These are phyloP conservation scores for Enoplosus armatus DNA, from an alignment of 2,797 vertebrate genomes.

Conservation along the genomic window DNA sequence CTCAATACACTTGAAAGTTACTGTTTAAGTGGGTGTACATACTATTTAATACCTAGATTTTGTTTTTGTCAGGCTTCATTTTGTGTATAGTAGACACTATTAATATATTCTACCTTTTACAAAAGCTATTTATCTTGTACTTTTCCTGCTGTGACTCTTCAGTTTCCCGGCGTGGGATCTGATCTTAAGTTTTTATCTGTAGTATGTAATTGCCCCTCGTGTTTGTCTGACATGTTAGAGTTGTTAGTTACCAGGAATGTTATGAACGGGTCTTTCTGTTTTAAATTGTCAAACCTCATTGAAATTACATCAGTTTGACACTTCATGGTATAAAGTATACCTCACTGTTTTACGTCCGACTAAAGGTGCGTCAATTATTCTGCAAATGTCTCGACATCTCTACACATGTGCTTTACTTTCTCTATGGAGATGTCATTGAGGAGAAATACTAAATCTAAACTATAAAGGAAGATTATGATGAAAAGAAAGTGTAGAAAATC, in stretches of 20 bases:
- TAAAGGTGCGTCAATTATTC: background rate
- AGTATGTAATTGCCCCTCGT: background rate
- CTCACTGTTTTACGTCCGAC: background rate
- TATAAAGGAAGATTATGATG: background rate
- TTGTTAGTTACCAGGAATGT: conserved; percentile 9
- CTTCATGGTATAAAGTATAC: background rate
- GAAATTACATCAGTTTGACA: background rate
- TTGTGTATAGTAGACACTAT: background rate
- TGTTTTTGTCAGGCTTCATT: background rate
- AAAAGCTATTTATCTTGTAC: background rate
- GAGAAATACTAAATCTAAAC: background rate
- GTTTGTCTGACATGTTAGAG: conserved; percentile 20
- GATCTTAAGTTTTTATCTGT: no score
- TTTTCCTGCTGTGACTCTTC: background rate
- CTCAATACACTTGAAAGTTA: background rate
- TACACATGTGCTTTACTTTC: background rate
- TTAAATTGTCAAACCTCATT: conserved; percentile 16
- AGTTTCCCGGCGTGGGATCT: background rate
- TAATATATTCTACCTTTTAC: background rate
- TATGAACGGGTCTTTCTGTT: conserved; percentile 11
- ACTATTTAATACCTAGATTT: background rate
- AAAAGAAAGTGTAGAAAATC: background rate
- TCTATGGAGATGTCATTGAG: background rate
- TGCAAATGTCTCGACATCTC: background rate
- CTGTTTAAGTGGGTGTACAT: no score